phyloP scores from a whole-genome alignment of 2,113 vertebrate genomes.

The Stomatorhinus ivindoensis region DNA sequence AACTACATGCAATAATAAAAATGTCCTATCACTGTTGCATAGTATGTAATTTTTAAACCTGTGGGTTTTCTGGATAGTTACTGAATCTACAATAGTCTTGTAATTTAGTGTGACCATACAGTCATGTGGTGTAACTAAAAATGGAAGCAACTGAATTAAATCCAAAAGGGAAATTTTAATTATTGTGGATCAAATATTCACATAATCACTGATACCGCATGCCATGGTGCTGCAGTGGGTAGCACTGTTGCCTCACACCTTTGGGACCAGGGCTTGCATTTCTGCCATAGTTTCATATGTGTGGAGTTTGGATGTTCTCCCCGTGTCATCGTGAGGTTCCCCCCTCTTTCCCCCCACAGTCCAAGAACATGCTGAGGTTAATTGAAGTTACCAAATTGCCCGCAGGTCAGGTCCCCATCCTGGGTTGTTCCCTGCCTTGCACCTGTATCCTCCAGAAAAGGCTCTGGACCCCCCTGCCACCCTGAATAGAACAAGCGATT shows the following conservation, averaged over 20 bases:
- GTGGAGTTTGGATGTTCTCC: background rate
- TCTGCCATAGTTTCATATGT: too few species aligned
- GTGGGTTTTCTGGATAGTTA: background rate
- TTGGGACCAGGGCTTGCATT: background rate
- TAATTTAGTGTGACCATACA: background rate
- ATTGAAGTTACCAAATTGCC: too few species aligned
- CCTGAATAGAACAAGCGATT: background rate
- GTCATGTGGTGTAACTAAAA: background rate
- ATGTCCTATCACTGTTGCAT: background rate
- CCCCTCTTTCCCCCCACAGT: background rate
- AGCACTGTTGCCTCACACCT: background rate
- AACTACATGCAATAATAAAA: background rate
- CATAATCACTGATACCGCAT: background rate
- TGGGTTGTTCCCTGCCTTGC: too few species aligned
- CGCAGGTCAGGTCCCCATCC: too few species aligned
- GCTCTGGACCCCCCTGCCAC: background rate
- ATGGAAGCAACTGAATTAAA: background rate
- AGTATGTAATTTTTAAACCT: background rate
- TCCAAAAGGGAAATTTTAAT: background rate
- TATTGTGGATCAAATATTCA: background rate
- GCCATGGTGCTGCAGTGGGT: background rate
- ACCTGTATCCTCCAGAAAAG: background rate
- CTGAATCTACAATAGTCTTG: background rate
- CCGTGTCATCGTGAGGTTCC: background rate
- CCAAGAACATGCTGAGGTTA: too few species aligned